phyloP scores from a whole-genome alignment of 2,888 invertebrate genomes.

The Sesamia inferens region DNA sequence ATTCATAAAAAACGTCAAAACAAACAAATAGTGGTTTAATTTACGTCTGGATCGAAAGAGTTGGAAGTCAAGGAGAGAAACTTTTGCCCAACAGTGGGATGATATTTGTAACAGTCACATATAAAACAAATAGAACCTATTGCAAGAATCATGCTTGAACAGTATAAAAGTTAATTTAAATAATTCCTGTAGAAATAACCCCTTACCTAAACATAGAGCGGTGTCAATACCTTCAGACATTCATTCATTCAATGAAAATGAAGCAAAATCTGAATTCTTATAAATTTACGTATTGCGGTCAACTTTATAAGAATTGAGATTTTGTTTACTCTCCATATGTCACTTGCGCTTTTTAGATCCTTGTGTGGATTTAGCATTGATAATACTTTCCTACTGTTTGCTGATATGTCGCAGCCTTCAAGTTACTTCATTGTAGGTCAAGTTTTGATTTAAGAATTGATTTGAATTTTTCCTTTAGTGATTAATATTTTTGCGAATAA shows the following conservation, averaged over 20 bases:
- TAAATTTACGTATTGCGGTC: slow-evolving; percentile 36
- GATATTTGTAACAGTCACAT: neutral
- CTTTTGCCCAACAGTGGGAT: too few relatives aligned
- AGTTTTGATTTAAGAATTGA: too few relatives aligned
- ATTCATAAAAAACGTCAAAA: neutral
- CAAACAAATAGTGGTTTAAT: too few relatives aligned
- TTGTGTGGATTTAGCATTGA: slow-evolving; percentile 32
- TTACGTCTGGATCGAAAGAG: too few relatives aligned
- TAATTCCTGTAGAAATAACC: neutral
- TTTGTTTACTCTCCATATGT: slow-evolving; percentile 45
- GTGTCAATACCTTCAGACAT: slow-evolving; percentile 24
- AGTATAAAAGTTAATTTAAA: slow-evolving; percentile 1
- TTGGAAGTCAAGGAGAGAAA: too few relatives aligned
- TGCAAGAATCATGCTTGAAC: slow-evolving; percentile 9
- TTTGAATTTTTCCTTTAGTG: too few relatives aligned
- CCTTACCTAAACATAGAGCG: slow-evolving; percentile 14
- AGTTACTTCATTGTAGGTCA: neutral
- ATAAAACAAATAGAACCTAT: slow-evolving; percentile 9
- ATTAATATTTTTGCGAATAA: too few relatives aligned
- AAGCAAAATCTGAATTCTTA: too few relatives aligned
- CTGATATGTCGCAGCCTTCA: neutral
- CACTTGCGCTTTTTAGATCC: slow-evolving; percentile 61
- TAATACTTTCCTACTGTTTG: slow-evolving; percentile 18
- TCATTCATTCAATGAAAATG: slow-evolving; percentile 35
- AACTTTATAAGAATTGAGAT: slow-evolving; percentile 50